These are phyloP conservation scores for Palloptera scutellata DNA, from an alignment of 2,888 invertebrate genomes.

Conservation along the genomic window DNA sequence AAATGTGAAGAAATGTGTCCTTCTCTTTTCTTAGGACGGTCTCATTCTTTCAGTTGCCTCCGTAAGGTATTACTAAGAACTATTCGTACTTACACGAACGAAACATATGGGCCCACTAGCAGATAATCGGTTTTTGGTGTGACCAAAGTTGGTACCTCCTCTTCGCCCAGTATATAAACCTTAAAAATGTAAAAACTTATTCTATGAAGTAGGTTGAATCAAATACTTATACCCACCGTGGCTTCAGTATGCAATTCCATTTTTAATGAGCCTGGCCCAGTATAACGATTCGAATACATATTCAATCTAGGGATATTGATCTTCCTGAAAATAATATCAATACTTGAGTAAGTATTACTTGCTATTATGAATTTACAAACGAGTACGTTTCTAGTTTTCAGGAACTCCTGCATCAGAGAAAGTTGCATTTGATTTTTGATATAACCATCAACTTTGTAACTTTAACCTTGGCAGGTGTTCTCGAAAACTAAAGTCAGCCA, in stretches of 20 bases:
- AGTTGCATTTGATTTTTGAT: conserved; percentile 1
- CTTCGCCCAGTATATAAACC: conserved; percentile 69
- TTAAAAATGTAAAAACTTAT: conserved; percentile 13
- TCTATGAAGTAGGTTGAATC: conserved; percentile 2
- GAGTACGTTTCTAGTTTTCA: too few relatives aligned
- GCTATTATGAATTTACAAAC: not conserved
- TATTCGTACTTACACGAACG: conserved; percentile 53
- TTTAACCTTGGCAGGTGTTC: not conserved
- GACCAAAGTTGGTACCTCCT: conserved; percentile 76
- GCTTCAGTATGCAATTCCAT: conserved; percentile 66
- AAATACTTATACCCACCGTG: conserved; percentile 64
- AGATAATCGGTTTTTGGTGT: conserved; percentile 71
- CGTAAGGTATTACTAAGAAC: too few relatives aligned
- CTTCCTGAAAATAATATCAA: conserved; percentile 56
- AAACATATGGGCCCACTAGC: conserved; percentile 68
- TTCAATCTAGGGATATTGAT: conserved; percentile 64
- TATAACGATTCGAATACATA: conserved; percentile 72
- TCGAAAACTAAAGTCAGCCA: too few relatives aligned
- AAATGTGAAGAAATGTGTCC: too few relatives aligned
- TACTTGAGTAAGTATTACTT: not conserved
- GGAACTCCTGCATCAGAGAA: not conserved
- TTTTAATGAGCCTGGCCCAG: conserved; percentile 70
- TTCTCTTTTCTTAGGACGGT: too few relatives aligned
- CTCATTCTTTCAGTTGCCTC: too few relatives aligned
- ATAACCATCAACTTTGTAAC: too few relatives aligned